Conservation (phyloP, 1,140 invertebrate genomes). For the Scaptomyza graminum region DNA sequence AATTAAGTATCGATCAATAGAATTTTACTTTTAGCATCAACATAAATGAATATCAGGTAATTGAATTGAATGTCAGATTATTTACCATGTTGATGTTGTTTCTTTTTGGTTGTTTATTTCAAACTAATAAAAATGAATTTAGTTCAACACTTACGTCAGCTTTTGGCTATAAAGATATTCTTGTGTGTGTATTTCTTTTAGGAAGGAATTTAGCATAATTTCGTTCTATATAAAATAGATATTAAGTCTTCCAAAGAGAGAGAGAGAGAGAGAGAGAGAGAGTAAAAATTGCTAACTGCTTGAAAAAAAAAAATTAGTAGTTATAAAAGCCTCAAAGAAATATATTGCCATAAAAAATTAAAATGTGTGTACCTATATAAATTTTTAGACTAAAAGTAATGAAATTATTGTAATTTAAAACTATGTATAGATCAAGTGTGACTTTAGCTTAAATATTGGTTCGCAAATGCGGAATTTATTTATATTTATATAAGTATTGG, state of each 20-base stretch:
- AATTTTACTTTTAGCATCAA: conserved; percentile 70
- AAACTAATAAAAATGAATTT: conserved; percentile 75
- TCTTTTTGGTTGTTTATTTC: conserved; percentile 41
- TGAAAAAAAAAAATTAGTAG: conserved; percentile 60
- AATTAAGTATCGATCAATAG: conserved; percentile 53
- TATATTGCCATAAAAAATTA: conserved; percentile 20
- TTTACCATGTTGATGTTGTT: conserved; percentile 42
- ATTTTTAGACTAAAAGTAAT: conserved; percentile 50
- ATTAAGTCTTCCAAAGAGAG: conserved; percentile 44
- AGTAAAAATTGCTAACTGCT: conserved; percentile 65
- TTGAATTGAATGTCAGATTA: conserved; percentile 18
- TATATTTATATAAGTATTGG: conserved; percentile 14
- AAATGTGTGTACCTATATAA: conserved; percentile 34
- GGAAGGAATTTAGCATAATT: conserved; percentile 79
- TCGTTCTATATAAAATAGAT: conserved; percentile 81
- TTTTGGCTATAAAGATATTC: conserved; percentile 51
- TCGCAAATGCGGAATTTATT: conserved; percentile 42
- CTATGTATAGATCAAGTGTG: conserved; percentile 41
- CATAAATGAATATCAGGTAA: conserved; percentile 33
- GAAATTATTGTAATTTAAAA: conserved; percentile 4
- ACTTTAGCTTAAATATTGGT: conserved; percentile 50
- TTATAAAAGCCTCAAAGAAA: conserved; percentile 63
- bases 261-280: conserved; percentile 41
- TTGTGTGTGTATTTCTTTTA: conserved; percentile 47
- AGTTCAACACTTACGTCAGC: conserved; percentile 82